Evolutionary conservation across 2,797 vertebrate species (phyloP), one percentile per base, ranked within the genome.

Genomic region (Antrozous pallidus): DNA sequence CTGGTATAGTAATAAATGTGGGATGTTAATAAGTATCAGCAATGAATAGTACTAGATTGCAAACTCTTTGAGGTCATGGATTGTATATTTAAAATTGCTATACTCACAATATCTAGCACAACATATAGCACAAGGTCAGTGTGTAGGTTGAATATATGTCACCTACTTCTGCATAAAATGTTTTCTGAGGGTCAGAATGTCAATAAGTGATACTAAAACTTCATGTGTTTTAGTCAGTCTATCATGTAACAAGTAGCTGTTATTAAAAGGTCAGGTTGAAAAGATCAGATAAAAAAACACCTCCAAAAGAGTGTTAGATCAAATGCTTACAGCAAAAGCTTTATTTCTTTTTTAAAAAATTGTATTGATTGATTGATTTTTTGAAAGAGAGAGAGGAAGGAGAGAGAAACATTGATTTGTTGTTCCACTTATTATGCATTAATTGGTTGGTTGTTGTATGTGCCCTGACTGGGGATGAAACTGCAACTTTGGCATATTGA

Each of bases 251-350:
- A 63, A 69, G 18, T 92, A 33, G 70, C 38, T 74, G 8, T 81
- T 93, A 88, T 84, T 70, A 51, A 91, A 93, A 93, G 47, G 26
- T 63, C 33, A 74, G 24, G 14, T 91, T 84, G 71, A 80, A 93
- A 75, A 71, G 20, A 61, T 45, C 26, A 51, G n/a, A 51, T 83
- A 74, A 82, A 90, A 85, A 83, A 33, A 54, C 0, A 31, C 16
- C 12, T 7, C 31, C 4, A 2, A 89, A 85, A 91, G 6, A 51
- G 6, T 78, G 20, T 67, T 91, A 70, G 8, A 54, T 49, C 5
- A 51, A 88, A 65, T 71, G 17, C 8, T 88, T 78, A 58, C 18
- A 18, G 38, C 14, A 33, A 69, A 92, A 90, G 28, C 8, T 88
- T 14, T 84, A 22, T 71, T 73, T 67, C 22, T 71, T 65, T 61